phyloP scores from a whole-genome alignment of 2,797 vertebrate species.

The Micromesistius poutassou region DNA sequence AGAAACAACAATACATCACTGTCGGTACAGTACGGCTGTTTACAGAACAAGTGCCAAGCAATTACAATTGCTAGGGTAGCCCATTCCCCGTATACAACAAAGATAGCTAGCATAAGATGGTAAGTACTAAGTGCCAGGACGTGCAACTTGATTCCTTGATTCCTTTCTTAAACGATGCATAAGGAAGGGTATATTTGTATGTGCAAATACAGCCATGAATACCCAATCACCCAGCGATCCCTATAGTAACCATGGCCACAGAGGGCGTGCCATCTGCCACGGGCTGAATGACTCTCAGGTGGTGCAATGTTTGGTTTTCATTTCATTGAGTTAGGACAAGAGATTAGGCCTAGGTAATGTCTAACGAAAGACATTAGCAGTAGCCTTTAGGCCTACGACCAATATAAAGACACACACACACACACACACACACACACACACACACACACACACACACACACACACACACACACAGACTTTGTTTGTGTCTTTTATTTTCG shows the following conservation, averaged over 20 bases:
- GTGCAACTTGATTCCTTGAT: no score
- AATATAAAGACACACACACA: neutral
- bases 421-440: no score
- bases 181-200: neutral
- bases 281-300: constrained; percentile 23
- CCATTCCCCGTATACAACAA: no score
- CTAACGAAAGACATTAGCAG: neutral
- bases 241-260: constrained; percentile 42
- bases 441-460: no score
- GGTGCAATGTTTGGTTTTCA: constrained; percentile 14
- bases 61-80: no score
- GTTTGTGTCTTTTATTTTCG: neutral
- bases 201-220: neutral
- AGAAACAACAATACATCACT: no score
- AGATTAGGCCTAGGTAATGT: neutral
- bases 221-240: neutral
- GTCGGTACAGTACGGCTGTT: no score
- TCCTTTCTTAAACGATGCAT: neutral
- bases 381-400: neutral
- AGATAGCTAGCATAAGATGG: no score
- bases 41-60: no score
- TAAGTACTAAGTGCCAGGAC: no score
- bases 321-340: neutral
- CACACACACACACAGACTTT: neutral
- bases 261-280: constrained; percentile 33